phyloP scores from a whole-genome alignment of 2,113 vertebrate genomes.

The Gasterosteus aculeatus region DNA sequence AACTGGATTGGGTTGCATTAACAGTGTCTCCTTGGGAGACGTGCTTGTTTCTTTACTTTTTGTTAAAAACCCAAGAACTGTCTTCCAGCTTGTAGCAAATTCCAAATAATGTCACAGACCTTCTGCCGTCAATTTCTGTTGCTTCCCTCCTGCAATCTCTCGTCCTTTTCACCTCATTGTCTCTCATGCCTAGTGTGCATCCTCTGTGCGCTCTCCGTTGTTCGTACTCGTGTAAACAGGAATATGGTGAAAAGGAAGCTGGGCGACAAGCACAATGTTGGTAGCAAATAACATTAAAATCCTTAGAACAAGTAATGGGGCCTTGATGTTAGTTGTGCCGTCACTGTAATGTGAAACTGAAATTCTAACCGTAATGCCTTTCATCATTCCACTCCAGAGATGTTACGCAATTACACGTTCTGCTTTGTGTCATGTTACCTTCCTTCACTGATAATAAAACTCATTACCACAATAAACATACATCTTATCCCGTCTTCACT shows the following conservation, averaged over 20 bases:
- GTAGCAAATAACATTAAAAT: background rate
- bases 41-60: constrained; percentile 20
- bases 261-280: background rate
- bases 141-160: constrained; percentile 5
- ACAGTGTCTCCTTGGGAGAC: constrained; percentile 25
- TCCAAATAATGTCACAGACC: constrained; percentile 1
- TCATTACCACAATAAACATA: constrained; percentile 18
- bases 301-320: background rate
- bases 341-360: constrained; percentile 17
- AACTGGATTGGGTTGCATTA: constrained; percentile 45
- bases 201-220: constrained; percentile 11
- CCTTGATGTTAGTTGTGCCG: constrained; percentile 17
- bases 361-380: constrained; percentile 17
- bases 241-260: constrained; percentile 6
- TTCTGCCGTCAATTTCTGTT: constrained; percentile 13
- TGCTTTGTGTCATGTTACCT: constrained; percentile 37
- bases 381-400: constrained; percentile 13
- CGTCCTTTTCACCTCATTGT: constrained; percentile 37
- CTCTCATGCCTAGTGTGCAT: constrained; percentile 16
- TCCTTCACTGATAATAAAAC: constrained; percentile 17
- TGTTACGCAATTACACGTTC: constrained; percentile 24
- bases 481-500: background rate
- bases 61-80: background rate
- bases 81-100: constrained; percentile 6
- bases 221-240: constrained; percentile 33